These are phyloP conservation scores for Oceanodroma tethys DNA, from an alignment of 2,113 vertebrate species.

Conservation along the genomic window DNA sequence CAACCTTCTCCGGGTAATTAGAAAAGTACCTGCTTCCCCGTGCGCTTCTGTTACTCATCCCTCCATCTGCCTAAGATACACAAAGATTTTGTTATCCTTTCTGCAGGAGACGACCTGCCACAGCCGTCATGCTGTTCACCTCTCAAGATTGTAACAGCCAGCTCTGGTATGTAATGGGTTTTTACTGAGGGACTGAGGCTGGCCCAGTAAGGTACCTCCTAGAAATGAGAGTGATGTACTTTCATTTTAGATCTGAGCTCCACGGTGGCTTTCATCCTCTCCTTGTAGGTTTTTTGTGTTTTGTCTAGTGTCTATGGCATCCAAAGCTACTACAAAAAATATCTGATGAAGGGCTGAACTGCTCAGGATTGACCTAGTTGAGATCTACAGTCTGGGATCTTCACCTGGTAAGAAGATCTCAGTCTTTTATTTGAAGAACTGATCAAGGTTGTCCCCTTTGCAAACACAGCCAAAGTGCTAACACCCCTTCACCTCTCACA, in stretches of 20 bases:
- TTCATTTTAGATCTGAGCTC: not conserved
- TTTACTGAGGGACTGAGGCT: not conserved
- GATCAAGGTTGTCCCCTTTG: not conserved
- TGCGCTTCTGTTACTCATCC: not conserved
- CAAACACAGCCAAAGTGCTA: not conserved
- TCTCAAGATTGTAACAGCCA: not conserved
- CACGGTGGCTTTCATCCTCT: not conserved
- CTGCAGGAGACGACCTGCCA: not conserved
- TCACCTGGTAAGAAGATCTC: not conserved
- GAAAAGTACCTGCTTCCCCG: not conserved
- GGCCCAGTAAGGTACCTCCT: not conserved
- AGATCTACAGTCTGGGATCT: not conserved
- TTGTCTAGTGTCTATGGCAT: not conserved
- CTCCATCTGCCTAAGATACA: not conserved
- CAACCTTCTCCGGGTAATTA: not conserved
- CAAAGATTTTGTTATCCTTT: conserved; percentile 1
- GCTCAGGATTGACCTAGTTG: not conserved
- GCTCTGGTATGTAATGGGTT: accelerated
- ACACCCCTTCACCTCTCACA: not conserved
- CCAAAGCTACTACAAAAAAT: not conserved
- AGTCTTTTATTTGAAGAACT: not conserved
- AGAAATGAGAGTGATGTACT: not conserved
- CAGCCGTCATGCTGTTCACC: not conserved
- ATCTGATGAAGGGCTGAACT: not conserved
- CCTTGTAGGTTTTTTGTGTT: not conserved